Conservation (phyloP, 2,888 invertebrate species). For the Amphipyra tragopoginis region DNA sequence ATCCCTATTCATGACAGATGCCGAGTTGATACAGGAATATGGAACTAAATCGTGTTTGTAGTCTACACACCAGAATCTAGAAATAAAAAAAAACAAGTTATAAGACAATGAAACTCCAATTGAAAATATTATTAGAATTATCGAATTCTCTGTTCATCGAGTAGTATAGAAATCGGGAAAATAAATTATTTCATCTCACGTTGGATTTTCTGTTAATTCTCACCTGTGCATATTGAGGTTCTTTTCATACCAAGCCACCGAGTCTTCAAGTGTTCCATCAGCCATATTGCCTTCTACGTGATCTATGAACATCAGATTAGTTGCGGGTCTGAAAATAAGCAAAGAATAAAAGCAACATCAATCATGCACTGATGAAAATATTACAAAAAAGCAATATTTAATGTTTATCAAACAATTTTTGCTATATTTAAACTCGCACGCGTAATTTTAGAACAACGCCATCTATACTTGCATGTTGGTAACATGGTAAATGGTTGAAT, state of each 20-base stretch:
- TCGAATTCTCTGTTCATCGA: too few relatives aligned
- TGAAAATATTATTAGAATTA: too few relatives aligned
- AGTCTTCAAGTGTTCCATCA: slow-evolving; percentile 95
- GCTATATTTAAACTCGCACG: not conserved
- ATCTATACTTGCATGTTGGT: slow-evolving; percentile 13
- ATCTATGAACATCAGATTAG: slow-evolving; percentile 95
- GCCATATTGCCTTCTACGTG: slow-evolving; percentile 99
- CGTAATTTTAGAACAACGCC: slow-evolving; percentile 22
- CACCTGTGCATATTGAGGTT: slow-evolving; percentile 90
- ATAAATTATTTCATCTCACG: not conserved
- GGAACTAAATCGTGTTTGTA: slow-evolving; percentile 98
- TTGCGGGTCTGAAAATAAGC: slow-evolving; percentile 89
- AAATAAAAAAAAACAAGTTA: slow-evolving; percentile 2
- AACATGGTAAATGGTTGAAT: not conserved
- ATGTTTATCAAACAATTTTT: not conserved
- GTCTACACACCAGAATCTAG: slow-evolving; percentile 99
- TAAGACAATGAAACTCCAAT: not conserved
- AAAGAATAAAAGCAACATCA: too few relatives aligned
- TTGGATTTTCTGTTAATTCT: not conserved
- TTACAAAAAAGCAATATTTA: too few relatives aligned
- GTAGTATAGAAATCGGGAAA: not conserved
- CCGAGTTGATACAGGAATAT: slow-evolving; percentile 97
- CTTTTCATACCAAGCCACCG: slow-evolving; percentile 95
- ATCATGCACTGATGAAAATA: too few relatives aligned
- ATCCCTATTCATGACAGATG: slow-evolving; percentile 98